phyloP scores from a whole-genome alignment of 2,113 vertebrate genomes.

The Vulpes vulpes region DNA sequence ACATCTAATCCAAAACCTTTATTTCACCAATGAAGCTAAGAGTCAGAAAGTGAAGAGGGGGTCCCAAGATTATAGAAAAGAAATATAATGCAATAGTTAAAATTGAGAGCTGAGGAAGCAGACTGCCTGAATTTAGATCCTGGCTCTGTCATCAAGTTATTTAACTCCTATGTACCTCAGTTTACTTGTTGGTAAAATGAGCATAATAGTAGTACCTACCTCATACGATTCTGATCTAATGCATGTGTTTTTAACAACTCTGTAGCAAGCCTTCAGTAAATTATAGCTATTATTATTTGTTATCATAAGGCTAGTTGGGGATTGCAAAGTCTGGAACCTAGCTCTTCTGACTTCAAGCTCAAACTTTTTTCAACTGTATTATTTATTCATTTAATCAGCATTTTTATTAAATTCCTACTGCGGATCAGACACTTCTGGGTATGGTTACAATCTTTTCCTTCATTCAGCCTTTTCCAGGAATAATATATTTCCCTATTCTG shows the following conservation, averaged over 20 bases:
- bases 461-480: not conserved
- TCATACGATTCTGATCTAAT: not conserved
- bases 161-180: not conserved
- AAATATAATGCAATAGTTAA: not conserved
- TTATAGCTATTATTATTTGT: not conserved
- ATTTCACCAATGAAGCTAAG: not conserved
- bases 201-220: not conserved
- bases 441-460: not conserved
- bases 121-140: not conserved
- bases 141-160: not conserved
- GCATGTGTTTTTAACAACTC: not conserved
- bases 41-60: not conserved
- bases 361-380: not conserved
- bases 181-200: slow-evolving; percentile 29
- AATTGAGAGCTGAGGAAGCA: not conserved
- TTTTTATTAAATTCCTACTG: not conserved
- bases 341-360: not conserved
- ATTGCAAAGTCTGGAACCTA: not conserved
- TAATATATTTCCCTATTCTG: not conserved
- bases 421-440: not conserved
- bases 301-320: not conserved
- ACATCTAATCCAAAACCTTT: not conserved
- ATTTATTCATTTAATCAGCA: not conserved
- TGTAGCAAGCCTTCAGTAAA: not conserved
- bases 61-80: not conserved